Base-by-base conservation (phyloP, 2,888 invertebrate genomes). In the Pseudococcus viburni region DNA sequence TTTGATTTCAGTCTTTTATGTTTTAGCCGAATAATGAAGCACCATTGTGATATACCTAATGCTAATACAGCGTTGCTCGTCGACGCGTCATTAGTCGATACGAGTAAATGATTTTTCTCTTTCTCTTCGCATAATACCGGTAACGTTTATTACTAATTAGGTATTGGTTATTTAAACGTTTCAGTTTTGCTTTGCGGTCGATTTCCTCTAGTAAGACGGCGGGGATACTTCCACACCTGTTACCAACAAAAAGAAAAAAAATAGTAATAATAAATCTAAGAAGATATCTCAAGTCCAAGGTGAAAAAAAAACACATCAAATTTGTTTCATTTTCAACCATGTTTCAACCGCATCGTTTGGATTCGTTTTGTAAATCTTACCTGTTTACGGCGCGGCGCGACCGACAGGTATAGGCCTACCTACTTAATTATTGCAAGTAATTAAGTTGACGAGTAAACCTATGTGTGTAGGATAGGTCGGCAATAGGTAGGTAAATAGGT, bases 71-170 rank as follows among this genome's bases (percentile, higher is more conserved):
- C n/a, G 15, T 73, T 33, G n/a, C 59, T 59, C 59, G 33, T 73
- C 68, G 68, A 73, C 68, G 26, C 68, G 26, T 73, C 68, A 73
- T 73, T 73, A 73, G 68, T 73, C 33, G 33, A 22, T 22, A 5
- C 6, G 15, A 33, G 26, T 33, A 33, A 33, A 33, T 73, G 68
- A 0, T 73, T 73, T 33, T 73, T 73, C 33, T 73, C 68, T 5
- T 15, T 73, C 59, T 59, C 59, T 59, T 51, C 51, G 11, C 46
- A 51, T 7, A 0, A 73, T 73, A 33, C n/a, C n/a, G n/a, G 11
- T 73, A 73, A 73, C 68, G 33, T 73, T 73, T 73, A 73, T 33
- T 33, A 12, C 68, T 73, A 73, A 73, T 73, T 73, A 73, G 59
- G n/a, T n/a, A 9, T 73, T 15, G 68, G 68, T 73, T 33, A 73